Conservation (phyloP, 2,797 vertebrate genomes). For the Orestias chungarensis region DNA sequence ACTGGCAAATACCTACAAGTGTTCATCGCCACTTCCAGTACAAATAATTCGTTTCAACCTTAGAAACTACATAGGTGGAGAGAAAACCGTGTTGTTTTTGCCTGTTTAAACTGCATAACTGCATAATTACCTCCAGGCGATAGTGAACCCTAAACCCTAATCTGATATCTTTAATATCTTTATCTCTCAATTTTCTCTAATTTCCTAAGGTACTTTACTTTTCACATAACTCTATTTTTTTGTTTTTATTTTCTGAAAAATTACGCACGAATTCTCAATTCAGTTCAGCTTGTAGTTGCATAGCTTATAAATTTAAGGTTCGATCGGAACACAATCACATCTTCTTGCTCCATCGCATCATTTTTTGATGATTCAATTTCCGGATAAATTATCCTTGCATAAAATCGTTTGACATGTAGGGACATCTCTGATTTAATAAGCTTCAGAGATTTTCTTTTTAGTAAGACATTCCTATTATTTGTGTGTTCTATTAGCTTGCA, state of each 20-base stretch:
- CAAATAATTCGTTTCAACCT: not conserved
- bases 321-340: not conserved
- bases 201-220: not conserved
- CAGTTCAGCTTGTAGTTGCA: not conserved
- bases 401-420: not conserved
- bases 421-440: not conserved
- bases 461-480: not conserved
- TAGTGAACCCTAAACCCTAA: not conserved
- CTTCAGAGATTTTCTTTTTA: not conserved
- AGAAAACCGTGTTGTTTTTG: not conserved
- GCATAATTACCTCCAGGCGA: not conserved
- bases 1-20: not conserved
- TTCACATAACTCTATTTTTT: not conserved
- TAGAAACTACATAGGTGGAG: not conserved
- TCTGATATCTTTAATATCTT: too few relatives aligned
- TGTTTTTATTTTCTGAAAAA: not conserved
- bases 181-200: not conserved
- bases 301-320: not conserved
- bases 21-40: not conserved
- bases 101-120: not conserved
- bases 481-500: not conserved
- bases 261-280: not conserved
- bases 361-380: too few relatives aligned
- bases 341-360: too few relatives aligned
- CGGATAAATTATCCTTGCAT: not conserved